Evolutionary conservation across 2,113 vertebrate genomes (phyloP), one percentile per base, ranked within the genome.

Genomic region (Edolisoma coerulescens): DNA sequence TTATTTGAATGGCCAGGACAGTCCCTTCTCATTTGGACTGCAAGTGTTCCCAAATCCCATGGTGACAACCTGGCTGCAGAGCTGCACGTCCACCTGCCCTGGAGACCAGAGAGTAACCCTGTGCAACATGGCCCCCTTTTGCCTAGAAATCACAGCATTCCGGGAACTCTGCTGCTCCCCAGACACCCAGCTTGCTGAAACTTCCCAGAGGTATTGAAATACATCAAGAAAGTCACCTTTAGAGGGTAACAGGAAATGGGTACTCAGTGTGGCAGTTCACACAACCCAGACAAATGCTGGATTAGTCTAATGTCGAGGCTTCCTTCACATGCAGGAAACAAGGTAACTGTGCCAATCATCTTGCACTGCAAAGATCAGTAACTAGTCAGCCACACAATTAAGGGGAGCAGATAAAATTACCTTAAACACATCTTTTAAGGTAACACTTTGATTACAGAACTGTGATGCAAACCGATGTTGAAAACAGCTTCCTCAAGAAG

Each of bases 41-140:
- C 16, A 47, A 54, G 9, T 0, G 1, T 21, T 61, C 12, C 33
- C 21, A 65, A 65, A 74, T 13, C 33, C 44, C 44, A 19, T 0
- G 6, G 70, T 1, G 0, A 76, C 42, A 47, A 21, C 13, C 30
- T 15, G n/a, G 13, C 63, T 5, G 9, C 84, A 89, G 28, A 68
- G 56, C 35, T 37, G 35, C 52, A 17, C 0, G 0, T 20, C 22
- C 9, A 4, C 19, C 39, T 35, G 35, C 47, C 20, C 33, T 10
- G 16, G 12, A 53, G 37, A 28, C 13, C 24, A 5, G 7, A 53
- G n/a, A 42, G 27, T 7, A 52, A 65, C 5, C 13, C 45, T 23
- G 32, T 0, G 1, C 9, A 35, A 45, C 59, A 23, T 0, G 30
- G 44, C 10, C 30, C 28, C 30, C 30, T 67, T 59, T 3, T 11